Percentiles rank a stretch among this genome's conserved stretches.
Evolutionary conservation across 64 coral and sea anemone genomes (phyloP).

Genomic region (Pocillopora damicornis): DNA sequence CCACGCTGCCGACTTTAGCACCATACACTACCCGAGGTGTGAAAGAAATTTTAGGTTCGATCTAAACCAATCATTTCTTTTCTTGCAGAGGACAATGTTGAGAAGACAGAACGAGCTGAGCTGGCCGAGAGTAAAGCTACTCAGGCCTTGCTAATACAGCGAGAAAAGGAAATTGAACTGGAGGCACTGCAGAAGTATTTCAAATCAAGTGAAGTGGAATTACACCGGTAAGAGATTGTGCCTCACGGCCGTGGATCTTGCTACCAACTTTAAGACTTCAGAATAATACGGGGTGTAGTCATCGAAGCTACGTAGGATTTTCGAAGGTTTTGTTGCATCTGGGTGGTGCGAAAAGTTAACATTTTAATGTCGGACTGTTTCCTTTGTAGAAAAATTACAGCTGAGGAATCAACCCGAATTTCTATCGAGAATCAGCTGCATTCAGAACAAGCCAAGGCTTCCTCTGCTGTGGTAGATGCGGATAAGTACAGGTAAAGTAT

Average conservation of each 20-base stretch:
- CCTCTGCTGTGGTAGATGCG: slow-evolving; percentile 63
- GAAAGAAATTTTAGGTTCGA: too few relatives aligned
- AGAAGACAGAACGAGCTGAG: slow-evolving; percentile 39
- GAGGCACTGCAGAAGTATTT: slow-evolving; percentile 69
- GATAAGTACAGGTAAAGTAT: slow-evolving; percentile 70
- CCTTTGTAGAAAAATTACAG: slow-evolving; percentile 53
- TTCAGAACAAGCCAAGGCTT: slow-evolving; percentile 70
- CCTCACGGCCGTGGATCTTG: too few relatives aligned
- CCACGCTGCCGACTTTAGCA: too few relatives aligned
- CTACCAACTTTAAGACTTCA: too few relatives aligned
- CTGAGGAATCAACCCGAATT: slow-evolving; percentile 79
- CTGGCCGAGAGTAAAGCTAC: slow-evolving; percentile 47
- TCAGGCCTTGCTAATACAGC: slow-evolving; percentile 44
- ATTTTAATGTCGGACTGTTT: background rate
- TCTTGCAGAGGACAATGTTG: slow-evolving; percentile 37
- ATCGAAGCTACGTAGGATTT: too few relatives aligned
- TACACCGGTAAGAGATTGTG: slow-evolving; percentile 40
- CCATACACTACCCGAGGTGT: too few relatives aligned
- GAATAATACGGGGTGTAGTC: too few relatives aligned
- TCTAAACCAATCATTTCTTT: background rate
- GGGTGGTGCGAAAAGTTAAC: too few relatives aligned
- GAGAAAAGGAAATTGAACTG: slow-evolving; percentile 77
- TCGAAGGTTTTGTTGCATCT: too few relatives aligned
- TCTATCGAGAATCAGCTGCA: slow-evolving; percentile 73
- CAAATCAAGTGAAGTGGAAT: slow-evolving; percentile 72